Evolutionary conservation across 2,113 vertebrate species (phyloP), one percentile per base, ranked within the genome.

Genomic region (Corythornis madagascariensis): DNA sequence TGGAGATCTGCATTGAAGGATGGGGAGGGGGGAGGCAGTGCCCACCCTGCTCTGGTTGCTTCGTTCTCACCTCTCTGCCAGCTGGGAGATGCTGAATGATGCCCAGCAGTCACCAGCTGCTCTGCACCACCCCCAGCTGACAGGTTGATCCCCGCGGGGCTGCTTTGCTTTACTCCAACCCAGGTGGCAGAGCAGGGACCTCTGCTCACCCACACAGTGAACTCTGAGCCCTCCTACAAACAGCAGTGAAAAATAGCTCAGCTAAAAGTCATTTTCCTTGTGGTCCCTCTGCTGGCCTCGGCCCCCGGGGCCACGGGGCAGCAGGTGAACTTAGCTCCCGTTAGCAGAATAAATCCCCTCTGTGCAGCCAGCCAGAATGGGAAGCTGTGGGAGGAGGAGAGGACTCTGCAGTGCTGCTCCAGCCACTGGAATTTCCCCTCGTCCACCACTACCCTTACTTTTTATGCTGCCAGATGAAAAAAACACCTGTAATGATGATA

Each of bases 161-260:
- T 29, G 24, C 35, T 35, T 2, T 4, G 1, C 2, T 42, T 59
- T 3, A 2, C 19, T 1, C 21, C 84, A 10, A 4, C 6, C 9
- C 24, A 0, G 0, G 56, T 3, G 52, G 24, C 56, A 17, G 7
- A 48, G 72, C 72, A 28, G 47, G 25, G 69, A 56, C 3, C 50
- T 40, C 6, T 5, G 2, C 0, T 67, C 17, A 38, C 47, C 31
- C 63, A 7, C 5, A 1, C 6, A 0, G 19, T 0, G 57, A 52
- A 0, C 64, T 21, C 16, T 4, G 71, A 67, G 6, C 52, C 26
- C 21, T 6, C 4, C 22, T 12, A 2, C 9, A 17, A 29, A 1
- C 19, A 33, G 66, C 50, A 14, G 1, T 2, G 69, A 55, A 11
- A 24, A 6, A 1, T 5, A 60, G 42, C 70, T 6, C 18, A 6